Conservation (phyloP, 2,888 invertebrate species). For the Leptothorax acervorum region DNA sequence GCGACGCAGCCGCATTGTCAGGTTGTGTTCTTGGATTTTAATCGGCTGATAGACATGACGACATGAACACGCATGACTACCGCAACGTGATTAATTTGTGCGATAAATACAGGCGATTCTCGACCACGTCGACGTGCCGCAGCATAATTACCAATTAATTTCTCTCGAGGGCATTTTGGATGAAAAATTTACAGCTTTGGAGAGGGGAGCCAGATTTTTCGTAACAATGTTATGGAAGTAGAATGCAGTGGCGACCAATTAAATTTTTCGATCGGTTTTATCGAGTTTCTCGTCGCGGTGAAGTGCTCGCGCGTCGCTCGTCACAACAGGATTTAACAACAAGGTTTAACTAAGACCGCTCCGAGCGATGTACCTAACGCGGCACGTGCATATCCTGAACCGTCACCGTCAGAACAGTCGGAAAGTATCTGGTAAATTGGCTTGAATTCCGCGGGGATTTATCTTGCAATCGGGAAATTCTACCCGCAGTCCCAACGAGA, state of each 20-base stretch:
- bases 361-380: neutral
- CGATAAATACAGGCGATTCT: constrained; percentile 56
- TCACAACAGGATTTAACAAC: constrained; percentile 20
- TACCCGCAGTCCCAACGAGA: neutral
- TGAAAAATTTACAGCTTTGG: constrained; percentile 30
- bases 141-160: constrained; percentile 63
- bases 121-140: constrained; percentile 9
- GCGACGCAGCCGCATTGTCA: neutral
- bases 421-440: neutral
- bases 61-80: constrained; percentile 13
- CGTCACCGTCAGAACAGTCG: neutral
- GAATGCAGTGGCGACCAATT: constrained; percentile 23
- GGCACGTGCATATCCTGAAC: neutral
- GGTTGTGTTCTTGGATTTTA: constrained; percentile 24
- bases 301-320: constrained; percentile 10
- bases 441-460: neutral
- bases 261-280: constrained; percentile 48
- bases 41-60: constrained; percentile 8
- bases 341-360: constrained; percentile 32
- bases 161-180: neutral
- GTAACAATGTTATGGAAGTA: neutral
- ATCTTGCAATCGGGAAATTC: constrained; percentile 1
- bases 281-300: constrained; percentile 23
- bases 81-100: constrained; percentile 53
- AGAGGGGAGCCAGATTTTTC: constrained; percentile 4